These are phyloP conservation scores for Prosopocoilus inquinatus DNA, from an alignment of 2,888 invertebrate species.

Conservation along the genomic window DNA sequence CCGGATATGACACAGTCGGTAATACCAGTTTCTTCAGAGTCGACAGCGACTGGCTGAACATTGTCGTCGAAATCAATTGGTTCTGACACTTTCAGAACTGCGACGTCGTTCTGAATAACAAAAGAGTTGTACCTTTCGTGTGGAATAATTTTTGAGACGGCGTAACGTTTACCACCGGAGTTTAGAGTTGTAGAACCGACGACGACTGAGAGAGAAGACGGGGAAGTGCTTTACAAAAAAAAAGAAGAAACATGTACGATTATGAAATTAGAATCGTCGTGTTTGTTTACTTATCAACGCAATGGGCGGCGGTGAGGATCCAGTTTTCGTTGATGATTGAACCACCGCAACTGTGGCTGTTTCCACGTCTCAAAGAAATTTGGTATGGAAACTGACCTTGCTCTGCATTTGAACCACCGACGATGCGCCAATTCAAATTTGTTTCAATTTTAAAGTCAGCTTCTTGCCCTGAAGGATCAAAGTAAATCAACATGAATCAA, in stretches of 20 bases:
- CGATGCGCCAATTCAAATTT: constrained; percentile 12
- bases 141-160: background rate
- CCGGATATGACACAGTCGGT: background rate
- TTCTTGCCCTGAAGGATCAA: background rate
- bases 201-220: constrained; percentile 1
- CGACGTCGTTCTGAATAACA: background rate
- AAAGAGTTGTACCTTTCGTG: background rate
- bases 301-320: constrained; percentile 20
- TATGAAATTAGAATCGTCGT: no score
- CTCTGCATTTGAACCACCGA: constrained; percentile 10
- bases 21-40: background rate
- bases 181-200: background rate
- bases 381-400: constrained; percentile 16
- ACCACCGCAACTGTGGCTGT: constrained; percentile 18
- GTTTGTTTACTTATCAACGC: constrained; percentile 13
- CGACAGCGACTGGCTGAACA: constrained; percentile 4
- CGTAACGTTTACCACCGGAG: background rate
- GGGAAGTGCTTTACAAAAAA: background rate
- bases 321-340: constrained; percentile 14
- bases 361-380: constrained; percentile 11
- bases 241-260: no score
- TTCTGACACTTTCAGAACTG: constrained; percentile 3
- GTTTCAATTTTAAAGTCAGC: constrained; percentile 10
- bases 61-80: background rate
- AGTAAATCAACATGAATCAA: background rate